phyloP scores from a whole-genome alignment of 2,797 vertebrate species.

The Ficedula albicollis region DNA sequence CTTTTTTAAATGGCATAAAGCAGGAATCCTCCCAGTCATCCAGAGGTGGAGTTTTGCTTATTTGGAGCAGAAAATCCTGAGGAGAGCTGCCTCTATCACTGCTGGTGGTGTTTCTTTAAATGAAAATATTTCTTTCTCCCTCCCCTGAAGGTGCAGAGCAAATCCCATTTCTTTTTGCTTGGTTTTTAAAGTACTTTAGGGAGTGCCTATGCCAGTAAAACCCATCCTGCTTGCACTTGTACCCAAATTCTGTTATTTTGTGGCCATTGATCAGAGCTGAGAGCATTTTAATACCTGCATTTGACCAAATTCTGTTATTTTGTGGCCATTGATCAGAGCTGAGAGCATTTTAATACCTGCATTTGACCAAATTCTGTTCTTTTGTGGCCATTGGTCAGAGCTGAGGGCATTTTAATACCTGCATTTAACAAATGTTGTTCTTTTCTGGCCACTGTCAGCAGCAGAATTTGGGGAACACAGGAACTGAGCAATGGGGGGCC shows the following conservation, averaged over 20 bases:
- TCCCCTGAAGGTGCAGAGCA: background rate
- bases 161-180: constrained; percentile 48
- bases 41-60: constrained; percentile 20
- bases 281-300: background rate
- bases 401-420: background rate
- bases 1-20: background rate
- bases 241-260: background rate
- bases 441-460: background rate
- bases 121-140: background rate
- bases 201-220: constrained; percentile 24
- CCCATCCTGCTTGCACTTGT: background rate
- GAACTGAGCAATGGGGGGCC: background rate
- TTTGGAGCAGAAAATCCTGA: constrained; percentile 10
- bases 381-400: background rate
- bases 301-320: background rate
- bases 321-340: too few relatives aligned
- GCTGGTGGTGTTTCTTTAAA: background rate
- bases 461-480: background rate
- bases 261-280: too few relatives aligned
- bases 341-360: too few relatives aligned
- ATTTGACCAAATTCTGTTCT: too few relatives aligned
- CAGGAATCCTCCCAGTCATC: background rate
- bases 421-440: background rate
- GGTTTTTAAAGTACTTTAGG: constrained; percentile 12
- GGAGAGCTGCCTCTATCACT: background rate